Base-by-base conservation (phyloP, 53 echinoderm and acorn worm genomes). In the Echinometra lucunter region DNA sequence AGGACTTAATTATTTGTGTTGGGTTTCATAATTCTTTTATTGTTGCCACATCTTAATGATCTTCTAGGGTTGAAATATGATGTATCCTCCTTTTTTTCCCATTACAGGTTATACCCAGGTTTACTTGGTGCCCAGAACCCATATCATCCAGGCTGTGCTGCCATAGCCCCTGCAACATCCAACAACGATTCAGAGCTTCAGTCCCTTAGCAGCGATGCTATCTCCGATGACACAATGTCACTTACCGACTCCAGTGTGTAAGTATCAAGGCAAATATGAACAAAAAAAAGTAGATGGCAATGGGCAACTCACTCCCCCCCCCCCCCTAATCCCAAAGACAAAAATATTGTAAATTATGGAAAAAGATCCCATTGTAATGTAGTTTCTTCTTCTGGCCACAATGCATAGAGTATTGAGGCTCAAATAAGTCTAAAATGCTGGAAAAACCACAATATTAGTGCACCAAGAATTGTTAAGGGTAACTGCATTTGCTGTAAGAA, bases 201-300 rank as follows among this genome's bases (percentile, higher is more conserved):
- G 92, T 96, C 96, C 82, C 95, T 99, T 27, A 98, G 98, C 37
- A 99, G 99, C 44, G 99, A 99, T 90, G 99, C 99, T 87, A 98
- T 99, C 82, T 99, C 99, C 44, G 99, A 99, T 70, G 99, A 99
- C 67, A 99, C 99, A 38, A 98, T 99, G 99, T 99, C 99, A 27
- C 94, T 99, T 35, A 99, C 99, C 2, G 99, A 99, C 94, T 99
- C 99, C 32, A 99, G 99, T 92, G 95, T 99, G 99, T 99, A 99
- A 99, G 99, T 98, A 98, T 30, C 49, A 85, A 40, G 28, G 12
- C 11, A 69, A 69, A 10, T 32, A 12, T 32, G 32, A 32, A 63
- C 10, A 69, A 69, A 63, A 8, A 13, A 56, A 13, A 56, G n/a
- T n/a, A n/a, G n/a, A n/a, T n/a, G n/a, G n/a, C n/a, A n/a, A n/a